A percentile compares a stretch with the other conserved stretches of the same genome.
phyloP scores from a whole-genome alignment of 2,797 vertebrate species.

The Limnodromus scolopaceus region DNA sequence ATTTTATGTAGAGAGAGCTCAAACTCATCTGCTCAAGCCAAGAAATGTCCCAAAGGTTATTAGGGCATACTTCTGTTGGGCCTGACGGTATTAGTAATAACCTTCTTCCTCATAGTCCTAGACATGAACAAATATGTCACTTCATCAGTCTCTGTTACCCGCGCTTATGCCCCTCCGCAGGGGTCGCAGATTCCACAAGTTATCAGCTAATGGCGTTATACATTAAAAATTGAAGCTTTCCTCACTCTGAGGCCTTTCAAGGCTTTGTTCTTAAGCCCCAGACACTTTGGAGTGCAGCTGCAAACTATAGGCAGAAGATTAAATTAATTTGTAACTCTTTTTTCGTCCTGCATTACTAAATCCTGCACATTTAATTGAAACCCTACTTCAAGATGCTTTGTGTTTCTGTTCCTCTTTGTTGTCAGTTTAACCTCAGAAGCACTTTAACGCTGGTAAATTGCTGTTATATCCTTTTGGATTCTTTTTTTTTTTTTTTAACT shows the following conservation, averaged over 20 bases:
- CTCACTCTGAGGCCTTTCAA: conserved; percentile 80
- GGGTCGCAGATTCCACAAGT: conserved; percentile 85
- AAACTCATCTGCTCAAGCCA: conserved; percentile 38
- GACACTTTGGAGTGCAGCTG: conserved; percentile 79
- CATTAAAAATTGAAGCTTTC: conserved; percentile 86
- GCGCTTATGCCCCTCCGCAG: conserved; percentile 77
- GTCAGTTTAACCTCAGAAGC: conserved; percentile 80
- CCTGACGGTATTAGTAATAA: conserved; percentile 73
- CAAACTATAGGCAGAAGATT: conserved; percentile 87
- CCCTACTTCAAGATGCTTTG: conserved; percentile 81
- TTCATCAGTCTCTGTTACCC: conserved; percentile 81
- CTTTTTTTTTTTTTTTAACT: conserved; percentile 17
- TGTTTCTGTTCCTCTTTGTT: conserved; percentile 78
- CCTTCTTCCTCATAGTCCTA: conserved; percentile 64
- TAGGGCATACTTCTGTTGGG: conserved; percentile 73
- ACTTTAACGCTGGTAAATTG: conserved; percentile 80
- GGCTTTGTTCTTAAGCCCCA: conserved; percentile 83
- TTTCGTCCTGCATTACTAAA: conserved; percentile 75
- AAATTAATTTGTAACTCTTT: conserved; percentile 84
- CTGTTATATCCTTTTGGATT: conserved; percentile 79
- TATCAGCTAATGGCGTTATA: conserved; percentile 90
- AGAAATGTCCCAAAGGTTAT: conserved; percentile 76
- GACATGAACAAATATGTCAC: conserved; percentile 74
- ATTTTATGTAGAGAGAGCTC: conserved; percentile 52
- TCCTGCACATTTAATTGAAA: conserved; percentile 83